Conservation (phyloP, 2,888 invertebrate species). For the Trisateles emortualis region DNA sequence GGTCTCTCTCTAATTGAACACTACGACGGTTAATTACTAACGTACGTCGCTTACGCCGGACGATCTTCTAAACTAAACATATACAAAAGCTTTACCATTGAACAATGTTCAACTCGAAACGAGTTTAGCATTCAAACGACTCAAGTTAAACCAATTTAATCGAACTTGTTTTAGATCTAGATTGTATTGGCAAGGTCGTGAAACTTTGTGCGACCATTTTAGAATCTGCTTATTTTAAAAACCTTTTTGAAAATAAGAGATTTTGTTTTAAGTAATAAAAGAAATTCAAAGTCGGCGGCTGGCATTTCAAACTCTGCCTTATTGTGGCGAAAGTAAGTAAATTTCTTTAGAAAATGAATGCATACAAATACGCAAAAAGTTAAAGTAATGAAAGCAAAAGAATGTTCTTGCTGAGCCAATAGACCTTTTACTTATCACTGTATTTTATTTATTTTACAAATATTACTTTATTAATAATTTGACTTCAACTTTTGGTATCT, state of each 20-base stretch:
- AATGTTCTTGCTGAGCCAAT: neutral
- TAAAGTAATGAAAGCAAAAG: neutral
- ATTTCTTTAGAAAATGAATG: conserved; percentile 3
- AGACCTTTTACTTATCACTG: neutral
- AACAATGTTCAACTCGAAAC: conserved; percentile 64
- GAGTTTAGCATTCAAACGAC: conserved; percentile 64
- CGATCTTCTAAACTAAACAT: conserved; percentile 65
- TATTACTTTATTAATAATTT: no score
- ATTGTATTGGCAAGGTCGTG: conserved; percentile 47
- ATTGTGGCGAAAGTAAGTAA: conserved; percentile 3
- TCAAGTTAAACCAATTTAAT: conserved; percentile 64
- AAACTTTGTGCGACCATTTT: conserved; percentile 33
- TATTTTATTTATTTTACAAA: no score
- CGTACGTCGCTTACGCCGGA: conserved; percentile 53
- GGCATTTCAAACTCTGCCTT: conserved; percentile 10
- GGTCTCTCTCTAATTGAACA: conserved; percentile 59
- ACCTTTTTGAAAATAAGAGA: conserved; percentile 15
- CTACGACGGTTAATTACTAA: conserved; percentile 60
- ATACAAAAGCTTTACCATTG: conserved; percentile 61
- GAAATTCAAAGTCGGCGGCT: conserved; percentile 19
- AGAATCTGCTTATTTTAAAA: conserved; percentile 23
- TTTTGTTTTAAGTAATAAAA: conserved; percentile 16
- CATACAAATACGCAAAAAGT: conserved; percentile 1
- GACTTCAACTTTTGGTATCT: no score
- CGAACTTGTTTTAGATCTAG: conserved; percentile 56